Base-by-base conservation (phyloP, 1,140 invertebrate species). In the Ceratina japonica region DNA sequence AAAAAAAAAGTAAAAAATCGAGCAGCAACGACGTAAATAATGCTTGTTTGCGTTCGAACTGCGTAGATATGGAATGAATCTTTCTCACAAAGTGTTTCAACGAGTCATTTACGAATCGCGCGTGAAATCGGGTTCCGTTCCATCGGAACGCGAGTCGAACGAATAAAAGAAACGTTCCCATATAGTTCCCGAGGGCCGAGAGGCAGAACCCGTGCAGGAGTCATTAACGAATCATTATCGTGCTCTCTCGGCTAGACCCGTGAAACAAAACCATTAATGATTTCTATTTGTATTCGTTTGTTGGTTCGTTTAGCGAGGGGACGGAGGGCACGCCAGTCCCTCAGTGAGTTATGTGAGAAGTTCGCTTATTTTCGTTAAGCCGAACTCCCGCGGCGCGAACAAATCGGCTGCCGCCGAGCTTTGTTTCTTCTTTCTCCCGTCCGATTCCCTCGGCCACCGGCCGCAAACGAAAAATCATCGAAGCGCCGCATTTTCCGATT, bases 191-290 rank as follows among this genome's bases (percentile, higher is more conserved):
- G 10, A 44, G 37, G 37, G 56, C 59, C 22, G 12, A 12, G 20
- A 69, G 49, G 15, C 37, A 44, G 3, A 16, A 59, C 54, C 27
- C 62, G 37, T 15, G 37, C 0, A 3, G 61, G 87, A 89, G 91
- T 91, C 90, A 91, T 92, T 92, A 92, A 89, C 79, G 82, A 91
- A 90, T 91, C 89, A 90, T 91, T 92, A 92, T 85, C 84, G 52
- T 68, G 69, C 68, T 24, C 61, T 56, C 76, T 79, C 63, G 85
- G 81, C 71, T 74, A 77, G 52, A 64, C 64, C 69, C 79, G 77
- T 88, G 89, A 91, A 92, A 91, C 90, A 92, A 92, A 92, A 90
- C 90, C 87, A 91, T 92, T 92, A 92, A 91, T 89, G 91, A 92
- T 92, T 92, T 92, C 89, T 91, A 91, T 92, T 91, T 92, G 90